Evolutionary conservation across 2,113 vertebrate species (phyloP).

Genomic region (Stegastes partitus): DNA sequence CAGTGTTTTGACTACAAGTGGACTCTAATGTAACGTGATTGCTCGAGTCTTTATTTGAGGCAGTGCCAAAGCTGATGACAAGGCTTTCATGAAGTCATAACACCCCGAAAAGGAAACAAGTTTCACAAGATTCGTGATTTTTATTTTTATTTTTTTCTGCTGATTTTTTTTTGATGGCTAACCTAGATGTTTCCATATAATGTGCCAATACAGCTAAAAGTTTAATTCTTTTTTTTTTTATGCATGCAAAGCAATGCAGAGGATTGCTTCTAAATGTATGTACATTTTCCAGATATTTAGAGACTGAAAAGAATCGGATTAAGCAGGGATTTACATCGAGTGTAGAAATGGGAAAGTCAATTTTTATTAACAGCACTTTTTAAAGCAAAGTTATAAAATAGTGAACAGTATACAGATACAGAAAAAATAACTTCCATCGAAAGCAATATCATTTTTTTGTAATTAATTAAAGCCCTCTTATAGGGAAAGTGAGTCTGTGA

Average conservation of each 20-base stretch:
- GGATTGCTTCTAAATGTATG: constrained; percentile 16
- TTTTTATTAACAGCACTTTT: too few relatives aligned
- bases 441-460: too few relatives aligned
- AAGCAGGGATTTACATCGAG: neutral
- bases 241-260: neutral
- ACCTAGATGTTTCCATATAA: neutral
- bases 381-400: too few relatives aligned
- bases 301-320: neutral
- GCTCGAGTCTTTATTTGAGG: constrained; percentile 22
- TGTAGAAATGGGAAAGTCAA: too few relatives aligned
- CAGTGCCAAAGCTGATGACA: constrained; percentile 7
- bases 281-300: constrained; percentile 23
- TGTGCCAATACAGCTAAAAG: neutral
- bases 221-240: neutral
- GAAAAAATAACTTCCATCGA: too few relatives aligned
- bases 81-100: constrained; percentile 6
- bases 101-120: neutral
- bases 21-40: constrained; percentile 19
- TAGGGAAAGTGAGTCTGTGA: too few relatives aligned
- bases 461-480: too few relatives aligned
- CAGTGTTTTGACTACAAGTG: constrained; percentile 26
- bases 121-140: neutral
- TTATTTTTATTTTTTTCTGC: neutral
- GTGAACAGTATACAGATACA: too few relatives aligned
- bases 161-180: neutral